Percentiles rank a stretch among this genome's conserved stretches.
Conservation (phyloP, 1,140 invertebrate species). For the Drosophila funebris region DNA sequence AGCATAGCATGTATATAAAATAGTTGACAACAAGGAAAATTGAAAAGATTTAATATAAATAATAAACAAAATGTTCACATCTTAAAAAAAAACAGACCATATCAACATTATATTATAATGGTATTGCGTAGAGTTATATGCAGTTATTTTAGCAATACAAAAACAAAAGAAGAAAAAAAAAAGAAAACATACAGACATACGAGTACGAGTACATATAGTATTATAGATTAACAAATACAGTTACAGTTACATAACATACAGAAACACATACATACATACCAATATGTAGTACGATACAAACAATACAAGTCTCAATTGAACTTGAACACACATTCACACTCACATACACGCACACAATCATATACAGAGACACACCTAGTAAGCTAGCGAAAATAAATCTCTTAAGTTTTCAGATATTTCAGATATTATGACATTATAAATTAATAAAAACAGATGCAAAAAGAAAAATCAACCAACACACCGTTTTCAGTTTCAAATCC, state of each 20-base stretch:
- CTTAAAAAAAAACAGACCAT: conserved; percentile 66
- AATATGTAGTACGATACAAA: not conserved
- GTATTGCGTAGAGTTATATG: conserved; percentile 42
- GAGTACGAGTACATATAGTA: conserved; percentile 17
- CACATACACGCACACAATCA: not conserved
- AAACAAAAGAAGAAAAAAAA: too few relatives aligned
- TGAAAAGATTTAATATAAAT: conserved; percentile 11
- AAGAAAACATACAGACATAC: conserved; percentile 35
- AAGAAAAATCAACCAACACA: conserved; percentile 13
- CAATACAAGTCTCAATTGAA: not conserved
- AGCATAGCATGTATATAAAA: conserved; percentile 28
- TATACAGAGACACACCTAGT: not conserved
- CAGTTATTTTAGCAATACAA: conserved; percentile 56
- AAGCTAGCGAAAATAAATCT: conserved; percentile 6
- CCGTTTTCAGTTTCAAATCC: conserved; percentile 62
- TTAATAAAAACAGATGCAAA: conserved; percentile 12
- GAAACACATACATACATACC: conserved; percentile 4
- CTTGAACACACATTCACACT: not conserved
- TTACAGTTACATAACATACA: conserved; percentile 19
- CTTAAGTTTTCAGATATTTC: conserved; percentile 31
- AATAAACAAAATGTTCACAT: conserved; percentile 38
- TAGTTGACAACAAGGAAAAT: conserved; percentile 38
- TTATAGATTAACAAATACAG: conserved; percentile 21
- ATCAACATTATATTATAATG: conserved; percentile 64
- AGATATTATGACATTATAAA: conserved; percentile 9